Conservation (phyloP, 2,888 invertebrate species). For the Tenthredo livida region DNA sequence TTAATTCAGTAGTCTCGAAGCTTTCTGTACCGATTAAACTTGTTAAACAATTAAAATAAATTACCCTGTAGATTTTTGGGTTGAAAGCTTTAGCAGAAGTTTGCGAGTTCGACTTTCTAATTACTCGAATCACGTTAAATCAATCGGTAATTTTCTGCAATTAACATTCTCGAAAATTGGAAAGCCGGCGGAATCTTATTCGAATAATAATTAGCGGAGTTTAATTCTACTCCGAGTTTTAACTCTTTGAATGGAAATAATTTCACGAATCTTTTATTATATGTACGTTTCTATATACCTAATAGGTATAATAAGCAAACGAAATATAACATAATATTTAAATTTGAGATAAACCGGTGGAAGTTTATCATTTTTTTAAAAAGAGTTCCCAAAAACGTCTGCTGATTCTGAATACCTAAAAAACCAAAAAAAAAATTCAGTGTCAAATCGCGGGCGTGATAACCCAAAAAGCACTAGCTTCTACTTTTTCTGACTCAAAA, state of each 20-base stretch:
- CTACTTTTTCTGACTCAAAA: not conserved
- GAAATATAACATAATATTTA: not conserved
- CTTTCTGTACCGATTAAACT: not conserved
- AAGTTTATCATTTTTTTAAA: not conserved
- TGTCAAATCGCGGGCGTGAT: not conserved
- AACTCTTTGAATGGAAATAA: not conserved
- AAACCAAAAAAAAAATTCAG: not conserved
- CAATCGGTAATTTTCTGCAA: not conserved
- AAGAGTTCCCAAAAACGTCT: not conserved
- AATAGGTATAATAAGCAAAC: not conserved
- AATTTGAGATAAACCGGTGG: not conserved
- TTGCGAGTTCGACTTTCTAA: not conserved
- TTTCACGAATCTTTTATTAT: not conserved
- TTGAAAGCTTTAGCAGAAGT: not conserved
- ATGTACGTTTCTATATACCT: not conserved
- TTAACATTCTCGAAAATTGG: constrained; percentile 2
- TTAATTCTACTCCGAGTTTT: not conserved
- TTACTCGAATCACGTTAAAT: not conserved
- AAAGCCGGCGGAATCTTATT: not conserved
- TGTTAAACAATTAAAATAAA: constrained; percentile 14
- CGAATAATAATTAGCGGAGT: constrained; percentile 4
- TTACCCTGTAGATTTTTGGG: not conserved
- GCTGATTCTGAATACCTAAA: not conserved
- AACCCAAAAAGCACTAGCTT: not conserved
- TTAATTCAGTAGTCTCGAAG: not conserved